Conservation (phyloP, 2,113 vertebrate genomes). For the Pelecanus crispus region DNA sequence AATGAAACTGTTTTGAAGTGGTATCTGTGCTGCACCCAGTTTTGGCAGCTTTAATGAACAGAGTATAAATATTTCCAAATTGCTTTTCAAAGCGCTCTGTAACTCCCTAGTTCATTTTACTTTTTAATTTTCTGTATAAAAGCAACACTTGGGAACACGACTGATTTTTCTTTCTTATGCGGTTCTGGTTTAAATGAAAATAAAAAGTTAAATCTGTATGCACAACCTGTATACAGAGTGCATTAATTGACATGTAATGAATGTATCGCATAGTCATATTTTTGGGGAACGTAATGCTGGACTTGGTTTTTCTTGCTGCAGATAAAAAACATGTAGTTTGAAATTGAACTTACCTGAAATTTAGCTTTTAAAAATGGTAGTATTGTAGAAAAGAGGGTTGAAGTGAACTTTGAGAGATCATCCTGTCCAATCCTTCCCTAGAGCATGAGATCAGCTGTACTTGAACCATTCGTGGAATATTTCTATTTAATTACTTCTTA, state of each 20-base stretch:
- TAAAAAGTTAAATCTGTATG: not conserved
- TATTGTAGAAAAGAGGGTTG: not conserved
- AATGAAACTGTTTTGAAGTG: not conserved
- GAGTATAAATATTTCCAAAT: not conserved
- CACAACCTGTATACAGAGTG: not conserved
- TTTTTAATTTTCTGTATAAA: not conserved
- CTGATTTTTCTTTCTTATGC: not conserved
- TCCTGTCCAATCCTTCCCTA: not conserved
- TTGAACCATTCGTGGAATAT: not conserved
- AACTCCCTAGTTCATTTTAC: not conserved
- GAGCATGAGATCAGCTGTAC: not conserved
- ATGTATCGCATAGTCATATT: not conserved
- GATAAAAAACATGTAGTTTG: not conserved
- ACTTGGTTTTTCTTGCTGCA: not conserved
- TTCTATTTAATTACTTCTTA: not conserved
- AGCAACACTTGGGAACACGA: not conserved
- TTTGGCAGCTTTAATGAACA: not conserved
- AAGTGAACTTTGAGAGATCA: not conserved
- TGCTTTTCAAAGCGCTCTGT: not conserved
- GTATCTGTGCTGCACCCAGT: not conserved
- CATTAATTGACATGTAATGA: not conserved
- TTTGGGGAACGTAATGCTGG: not conserved
- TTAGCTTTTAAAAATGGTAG: not conserved
- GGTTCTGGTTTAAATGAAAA: not conserved
- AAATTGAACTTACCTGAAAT: not conserved